Base-by-base conservation (phyloP, 2,797 vertebrate genomes). In the Babyrousa celebensis region DNA sequence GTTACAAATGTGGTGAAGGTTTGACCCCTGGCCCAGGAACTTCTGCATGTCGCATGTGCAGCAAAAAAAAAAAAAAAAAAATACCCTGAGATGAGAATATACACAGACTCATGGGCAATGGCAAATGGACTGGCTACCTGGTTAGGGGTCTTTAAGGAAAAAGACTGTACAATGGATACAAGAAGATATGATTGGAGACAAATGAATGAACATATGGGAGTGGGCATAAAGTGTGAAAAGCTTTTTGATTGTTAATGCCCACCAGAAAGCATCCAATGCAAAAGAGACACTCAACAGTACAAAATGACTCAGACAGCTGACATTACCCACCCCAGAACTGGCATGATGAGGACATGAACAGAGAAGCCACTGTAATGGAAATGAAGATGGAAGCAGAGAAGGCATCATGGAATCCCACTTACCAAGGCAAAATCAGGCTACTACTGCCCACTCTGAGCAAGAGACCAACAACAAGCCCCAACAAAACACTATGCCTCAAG, bases 221-320 rank as follows among this genome's bases (percentile, higher is more conserved):
- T 65, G 32, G 60, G 11, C 16, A 43, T 43, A 56, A 96, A 95
- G 62, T 32, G 74, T 78, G 58, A 91, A 89, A 95, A 94, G 92
- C 63, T 91, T 87, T 77, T 94, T 72, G 85, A 74, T 25, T 84
- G 40, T 72, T 92, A 70, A 87, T 72, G 40, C 12, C 54, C 40
- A 58, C 29, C 72, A 96, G 78, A 94, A 92, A 82, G 63, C 54
- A 91, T 89, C 74, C 36, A 77, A 43, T 52, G 25, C 60, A 80
- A 82, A 97, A 85, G 36, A 96, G 23, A 60, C 70, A 89, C 15
- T 80, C n/a, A 88, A 71, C 29, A 89, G 56, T n/a, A 72, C 67
- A 97, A 90, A 96, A 82, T 87, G 29, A 92, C 58, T 96, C 77
- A 85, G 52, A 21, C 15, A 60, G 68, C 3, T 92, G 72, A 92